Percentiles rank a stretch among this genome's conserved stretches.
phyloP scores from a whole-genome alignment of 2,113 vertebrate genomes.

The Spilogale gracilis region DNA sequence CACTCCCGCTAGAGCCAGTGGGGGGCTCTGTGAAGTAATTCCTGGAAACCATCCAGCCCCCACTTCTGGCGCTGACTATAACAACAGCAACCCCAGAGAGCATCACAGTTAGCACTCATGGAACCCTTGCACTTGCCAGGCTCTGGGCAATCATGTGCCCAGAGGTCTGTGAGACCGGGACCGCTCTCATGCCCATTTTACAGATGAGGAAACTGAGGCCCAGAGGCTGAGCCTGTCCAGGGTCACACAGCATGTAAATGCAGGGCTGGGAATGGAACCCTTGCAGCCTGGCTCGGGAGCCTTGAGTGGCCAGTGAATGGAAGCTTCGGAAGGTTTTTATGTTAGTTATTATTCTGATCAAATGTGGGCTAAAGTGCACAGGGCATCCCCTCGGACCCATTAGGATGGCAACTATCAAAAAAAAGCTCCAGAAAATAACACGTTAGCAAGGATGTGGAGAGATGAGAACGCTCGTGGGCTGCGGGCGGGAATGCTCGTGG shows the following conservation, averaged over 20 bases:
- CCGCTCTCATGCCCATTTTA: background rate
- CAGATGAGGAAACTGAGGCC: background rate
- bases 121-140: background rate
- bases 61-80: background rate
- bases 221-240: background rate
- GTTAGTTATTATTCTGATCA: background rate
- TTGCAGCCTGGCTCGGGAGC: background rate
- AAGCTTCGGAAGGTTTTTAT: background rate
- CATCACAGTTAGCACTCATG: background rate
- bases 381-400: background rate
- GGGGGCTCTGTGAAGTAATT: background rate
- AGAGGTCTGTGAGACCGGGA: background rate
- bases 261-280: background rate
- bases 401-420: background rate
- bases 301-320: background rate
- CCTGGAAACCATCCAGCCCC: background rate
- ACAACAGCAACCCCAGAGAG: background rate
- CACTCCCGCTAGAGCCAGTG: background rate
- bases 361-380: background rate
- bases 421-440: no score
- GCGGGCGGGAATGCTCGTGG: background rate
- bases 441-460: background rate
- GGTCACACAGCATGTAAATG: background rate
- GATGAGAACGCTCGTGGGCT: fast-evolving
- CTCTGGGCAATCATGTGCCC: background rate